phyloP scores from a whole-genome alignment of 2,797 vertebrate genomes.

The Chrysocyon brachyurus region DNA sequence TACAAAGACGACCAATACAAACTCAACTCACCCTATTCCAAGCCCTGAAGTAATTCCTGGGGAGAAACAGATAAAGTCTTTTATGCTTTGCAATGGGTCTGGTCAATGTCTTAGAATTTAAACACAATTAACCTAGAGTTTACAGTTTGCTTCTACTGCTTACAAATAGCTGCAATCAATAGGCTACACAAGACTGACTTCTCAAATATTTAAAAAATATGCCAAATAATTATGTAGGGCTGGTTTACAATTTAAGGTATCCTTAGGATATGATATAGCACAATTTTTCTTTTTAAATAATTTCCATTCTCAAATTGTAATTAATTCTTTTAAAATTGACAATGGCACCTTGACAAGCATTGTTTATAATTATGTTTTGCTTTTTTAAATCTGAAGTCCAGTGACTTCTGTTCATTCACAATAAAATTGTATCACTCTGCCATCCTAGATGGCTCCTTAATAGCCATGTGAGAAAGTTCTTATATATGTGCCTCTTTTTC shows the following conservation, averaged over 20 bases:
- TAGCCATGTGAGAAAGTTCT: not conserved
- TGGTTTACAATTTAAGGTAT: not conserved
- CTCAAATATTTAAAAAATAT: not conserved
- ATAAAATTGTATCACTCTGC: not conserved
- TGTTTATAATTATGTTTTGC: not conserved
- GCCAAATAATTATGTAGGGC: not conserved
- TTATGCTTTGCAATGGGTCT: slow-evolving; percentile 36
- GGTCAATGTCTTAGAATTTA: slow-evolving; percentile 64
- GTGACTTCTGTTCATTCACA: not conserved
- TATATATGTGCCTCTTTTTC: not conserved
- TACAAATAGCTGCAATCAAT: not conserved
- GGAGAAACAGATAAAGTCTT: slow-evolving; percentile 19
- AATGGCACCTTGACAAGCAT: not conserved
- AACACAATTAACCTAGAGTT: slow-evolving; percentile 45
- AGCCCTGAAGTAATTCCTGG: not conserved
- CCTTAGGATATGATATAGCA: not conserved
- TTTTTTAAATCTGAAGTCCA: not conserved
- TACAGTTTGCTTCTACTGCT: slow-evolving; percentile 33
- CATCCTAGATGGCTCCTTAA: not conserved
- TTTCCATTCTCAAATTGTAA: slow-evolving; percentile 3
- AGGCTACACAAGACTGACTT: not conserved
- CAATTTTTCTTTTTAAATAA: not conserved
- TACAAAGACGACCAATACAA: slow-evolving; percentile 60
- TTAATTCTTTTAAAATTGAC: not conserved
- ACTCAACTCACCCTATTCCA: slow-evolving; percentile 58